These are phyloP conservation scores for Catocala sponsa DNA, from an alignment of 2,888 invertebrate species.

Conservation along the genomic window DNA sequence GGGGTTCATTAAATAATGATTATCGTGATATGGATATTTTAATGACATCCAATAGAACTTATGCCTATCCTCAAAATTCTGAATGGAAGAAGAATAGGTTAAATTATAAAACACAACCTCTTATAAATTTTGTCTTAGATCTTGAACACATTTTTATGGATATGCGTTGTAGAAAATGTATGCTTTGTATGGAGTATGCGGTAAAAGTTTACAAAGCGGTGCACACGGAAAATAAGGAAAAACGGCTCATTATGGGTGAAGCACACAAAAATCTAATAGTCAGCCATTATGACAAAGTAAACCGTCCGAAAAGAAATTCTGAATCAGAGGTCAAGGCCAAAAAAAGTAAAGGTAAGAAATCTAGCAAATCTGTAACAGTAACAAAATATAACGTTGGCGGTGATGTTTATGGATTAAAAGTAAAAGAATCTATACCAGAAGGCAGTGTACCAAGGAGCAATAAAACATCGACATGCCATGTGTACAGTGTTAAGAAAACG, in stretches of 20 bases:
- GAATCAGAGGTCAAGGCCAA: constrained; percentile 36
- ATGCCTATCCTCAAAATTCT: constrained; percentile 22
- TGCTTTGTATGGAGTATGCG: constrained; percentile 67
- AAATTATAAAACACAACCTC: constrained; percentile 51
- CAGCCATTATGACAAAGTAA: constrained; percentile 30
- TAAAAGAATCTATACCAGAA: constrained; percentile 60
- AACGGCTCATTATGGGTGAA: constrained; percentile 41
- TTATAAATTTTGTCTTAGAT: constrained; percentile 47
- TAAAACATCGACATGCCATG: constrained; percentile 56
- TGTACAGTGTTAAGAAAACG: constrained; percentile 69
- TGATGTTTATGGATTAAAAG: constrained; percentile 69
- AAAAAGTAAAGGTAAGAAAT: constrained; percentile 53
- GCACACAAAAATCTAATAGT: constrained; percentile 52
- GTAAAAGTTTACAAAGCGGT: constrained; percentile 55
- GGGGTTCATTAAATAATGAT: no score
- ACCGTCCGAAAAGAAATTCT: constrained; percentile 54
- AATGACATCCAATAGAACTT: no score
- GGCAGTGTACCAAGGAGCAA: constrained; percentile 38
- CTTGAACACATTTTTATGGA: constrained; percentile 60
- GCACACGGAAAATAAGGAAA: constrained; percentile 31
- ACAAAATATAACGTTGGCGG: constrained; percentile 69
- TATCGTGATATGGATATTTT: no score
- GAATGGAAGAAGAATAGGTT: constrained; percentile 49
- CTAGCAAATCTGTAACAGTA: constrained; percentile 57
- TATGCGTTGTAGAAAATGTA: constrained; percentile 59